These are phyloP conservation scores for Bathynomus jamesi DNA, from an alignment of 1,140 invertebrate species.

Conservation along the genomic window DNA sequence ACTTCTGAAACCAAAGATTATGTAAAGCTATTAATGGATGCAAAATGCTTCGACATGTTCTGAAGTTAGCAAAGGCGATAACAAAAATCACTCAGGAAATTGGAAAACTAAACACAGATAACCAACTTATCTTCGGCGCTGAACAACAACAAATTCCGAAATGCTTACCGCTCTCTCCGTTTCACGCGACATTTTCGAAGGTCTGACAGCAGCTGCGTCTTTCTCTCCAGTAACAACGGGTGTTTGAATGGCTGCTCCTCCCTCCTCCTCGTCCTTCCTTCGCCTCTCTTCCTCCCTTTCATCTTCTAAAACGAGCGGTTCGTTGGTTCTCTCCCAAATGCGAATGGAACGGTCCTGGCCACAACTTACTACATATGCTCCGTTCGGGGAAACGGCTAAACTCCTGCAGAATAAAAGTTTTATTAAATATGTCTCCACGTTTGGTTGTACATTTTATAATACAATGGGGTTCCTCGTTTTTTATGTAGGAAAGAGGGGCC, in stretches of 20 bases:
- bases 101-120: too few species aligned
- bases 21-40: not conserved
- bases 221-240: constrained; percentile 46
- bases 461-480: not conserved
- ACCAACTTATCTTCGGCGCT: too few species aligned
- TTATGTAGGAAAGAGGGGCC: not conserved
- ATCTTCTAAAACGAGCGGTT: constrained; percentile 86
- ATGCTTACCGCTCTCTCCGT: constrained; percentile 72
- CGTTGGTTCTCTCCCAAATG: constrained; percentile 76
- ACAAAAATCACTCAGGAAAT: too few species aligned
- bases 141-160: not conserved
- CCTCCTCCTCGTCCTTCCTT: constrained; percentile 57
- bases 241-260: constrained; percentile 41
- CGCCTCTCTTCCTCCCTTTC: constrained; percentile 76
- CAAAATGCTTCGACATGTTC: too few species aligned
- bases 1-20: not conserved
- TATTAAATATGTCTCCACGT: too few species aligned
- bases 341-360: constrained; percentile 84
- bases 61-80: too few species aligned
- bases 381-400: constrained; percentile 70
- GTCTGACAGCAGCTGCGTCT: constrained; percentile 62
- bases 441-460: constrained; percentile 39
- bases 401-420: constrained; percentile 42
- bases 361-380: constrained; percentile 67
- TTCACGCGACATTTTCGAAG: constrained; percentile 81